These are phyloP conservation scores for Gila robusta DNA, from an alignment of 2,797 vertebrate species.

Conservation along the genomic window DNA sequence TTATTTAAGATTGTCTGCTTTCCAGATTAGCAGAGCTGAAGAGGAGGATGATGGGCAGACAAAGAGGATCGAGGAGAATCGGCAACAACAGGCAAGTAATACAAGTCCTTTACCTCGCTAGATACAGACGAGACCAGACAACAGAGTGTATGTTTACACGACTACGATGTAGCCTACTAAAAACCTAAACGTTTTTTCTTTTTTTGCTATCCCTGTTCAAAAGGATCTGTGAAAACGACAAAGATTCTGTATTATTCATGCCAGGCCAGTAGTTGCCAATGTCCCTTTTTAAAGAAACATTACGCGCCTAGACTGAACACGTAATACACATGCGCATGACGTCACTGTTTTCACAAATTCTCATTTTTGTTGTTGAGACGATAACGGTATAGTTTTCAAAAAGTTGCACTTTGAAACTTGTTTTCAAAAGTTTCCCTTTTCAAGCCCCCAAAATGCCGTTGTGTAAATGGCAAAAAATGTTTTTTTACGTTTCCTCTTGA, in stretches of 20 bases:
- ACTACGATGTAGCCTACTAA: neutral
- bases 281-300: neutral
- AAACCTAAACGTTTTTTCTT: neutral
- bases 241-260: neutral
- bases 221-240: neutral
- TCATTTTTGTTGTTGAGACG: neutral
- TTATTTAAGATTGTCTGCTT: constrained; percentile 11
- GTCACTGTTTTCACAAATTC: neutral
- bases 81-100: neutral
- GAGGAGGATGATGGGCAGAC: neutral
- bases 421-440: neutral
- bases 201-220: neutral
- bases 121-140: neutral
- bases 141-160: neutral
- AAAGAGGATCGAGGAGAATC: neutral
- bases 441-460: neutral
- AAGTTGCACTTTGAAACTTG: too few species aligned
- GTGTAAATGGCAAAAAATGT: too few species aligned
- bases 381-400: neutral
- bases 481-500: too few species aligned
- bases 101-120: neutral
- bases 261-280: too few species aligned
- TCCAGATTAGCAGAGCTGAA: neutral
- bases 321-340: neutral
- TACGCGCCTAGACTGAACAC: neutral